A percentile compares a stretch with the other conserved stretches of the same genome.
Evolutionary conservation across 2,113 vertebrate genomes (phyloP).

Genomic region (Myiozetetes cayanensis): DNA sequence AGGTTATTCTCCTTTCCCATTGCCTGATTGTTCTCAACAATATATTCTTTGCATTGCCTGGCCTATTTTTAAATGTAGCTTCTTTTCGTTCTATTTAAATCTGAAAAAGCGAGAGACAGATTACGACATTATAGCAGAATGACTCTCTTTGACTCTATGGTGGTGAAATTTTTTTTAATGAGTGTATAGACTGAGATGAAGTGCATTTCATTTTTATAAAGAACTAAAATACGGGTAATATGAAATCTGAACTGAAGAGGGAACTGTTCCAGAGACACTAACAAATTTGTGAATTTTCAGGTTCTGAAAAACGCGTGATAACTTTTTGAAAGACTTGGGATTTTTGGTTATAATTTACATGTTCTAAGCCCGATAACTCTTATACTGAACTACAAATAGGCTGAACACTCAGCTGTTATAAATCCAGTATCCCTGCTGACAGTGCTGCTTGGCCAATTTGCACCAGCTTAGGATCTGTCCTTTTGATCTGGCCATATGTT

Average conservation of each 20-base stretch:
- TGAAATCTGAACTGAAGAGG: neutral
- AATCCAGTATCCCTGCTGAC: neutral
- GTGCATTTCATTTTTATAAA: conserved; percentile 6
- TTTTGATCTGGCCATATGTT: neutral
- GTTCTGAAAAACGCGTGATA: neutral
- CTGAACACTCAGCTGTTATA: neutral
- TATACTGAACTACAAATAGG: neutral
- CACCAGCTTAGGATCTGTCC: neutral
- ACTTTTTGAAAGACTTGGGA: neutral
- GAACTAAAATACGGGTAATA: neutral
- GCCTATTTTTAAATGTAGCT: neutral
- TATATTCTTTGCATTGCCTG: neutral
- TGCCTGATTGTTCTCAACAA: neutral
- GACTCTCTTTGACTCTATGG: neutral
- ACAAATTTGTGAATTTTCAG: neutral
- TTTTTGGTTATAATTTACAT: neutral
- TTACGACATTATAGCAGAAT: neutral
- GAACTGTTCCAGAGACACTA: neutral
- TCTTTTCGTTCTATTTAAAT: neutral
- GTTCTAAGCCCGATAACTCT: neutral
- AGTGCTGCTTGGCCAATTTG: neutral
- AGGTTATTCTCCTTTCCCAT: neutral
- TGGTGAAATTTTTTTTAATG: neutral
- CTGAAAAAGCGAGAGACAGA: neutral
- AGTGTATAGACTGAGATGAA: neutral